Evolutionary conservation across 2,113 vertebrate genomes (phyloP), one percentile per base, ranked within the genome.

Genomic region (Oostethus manadensis): DNA sequence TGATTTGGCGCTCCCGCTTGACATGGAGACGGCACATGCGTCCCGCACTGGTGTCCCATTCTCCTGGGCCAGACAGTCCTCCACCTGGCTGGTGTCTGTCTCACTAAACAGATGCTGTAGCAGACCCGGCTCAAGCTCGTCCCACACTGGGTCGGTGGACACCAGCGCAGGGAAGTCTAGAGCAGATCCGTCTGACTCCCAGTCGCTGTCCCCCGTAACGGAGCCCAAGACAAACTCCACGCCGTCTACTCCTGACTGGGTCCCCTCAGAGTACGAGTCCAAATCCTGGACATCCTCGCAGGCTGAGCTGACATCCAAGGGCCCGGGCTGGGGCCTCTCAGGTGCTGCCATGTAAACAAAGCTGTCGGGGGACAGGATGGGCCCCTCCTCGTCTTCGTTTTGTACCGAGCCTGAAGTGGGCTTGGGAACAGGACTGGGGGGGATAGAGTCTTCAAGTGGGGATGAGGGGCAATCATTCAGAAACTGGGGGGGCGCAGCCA

Each of bases 321-420:
- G 68, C 35, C 76, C 68, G 2, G 80, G 58, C 15, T 78, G 71
- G 3, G 82, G 82, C 6, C 89, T 78, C 55, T 92, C 89, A 50
- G 89, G 90, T 15, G 89, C 90, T 0, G 90, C 90, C 80, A 92
- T 80, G 79, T 92, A 92, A 76, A 92, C 88, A 80, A 92, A 92
- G 58, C 88, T 91, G 66, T 90, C 89, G 6, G 88, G 79, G 0
- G 86, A 87, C 18, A 90, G 66, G 43, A 91, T 82, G 15, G 81
- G 62, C 8, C 80, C 80, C 10, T 88, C 88, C 43, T 87, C 83
- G 21, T 87, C 86, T 54, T 83, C 79, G 40, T 86, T 80, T 13
- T 70, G 74, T 40, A 86, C 78, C 14, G 59, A 43, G 65, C 66
- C 73, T 48, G 35, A 44, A 10, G 70, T 20, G 3, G 78, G 75